Evolutionary conservation across 1,140 invertebrate genomes (phyloP), one percentile per base, ranked within the genome.

Genomic region (Bradysia coprophila): DNA sequence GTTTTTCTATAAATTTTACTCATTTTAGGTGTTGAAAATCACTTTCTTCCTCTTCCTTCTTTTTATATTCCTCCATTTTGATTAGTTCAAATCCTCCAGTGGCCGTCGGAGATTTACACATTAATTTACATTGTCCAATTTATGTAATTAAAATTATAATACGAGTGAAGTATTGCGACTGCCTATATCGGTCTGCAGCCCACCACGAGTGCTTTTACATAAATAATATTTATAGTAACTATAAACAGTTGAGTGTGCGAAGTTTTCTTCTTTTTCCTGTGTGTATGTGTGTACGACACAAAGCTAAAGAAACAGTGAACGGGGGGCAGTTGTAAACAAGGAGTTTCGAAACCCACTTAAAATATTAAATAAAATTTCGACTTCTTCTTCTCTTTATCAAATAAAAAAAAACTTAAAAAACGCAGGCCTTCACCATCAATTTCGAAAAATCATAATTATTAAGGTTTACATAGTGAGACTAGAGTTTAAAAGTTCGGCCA

Each of bases 401-500:
- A 28, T 36, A 36, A 36, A 36, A 9, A 9, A 16, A 11, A 6
- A 36, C n/a, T 5, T 6, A 36, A n/a, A 5, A 36, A 36, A 16
- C 9, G 33, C 18, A 36, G 9, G 15, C 9, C 15, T 36, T 36
- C 33, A 9, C 33, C 9, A 11, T 36, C 18, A 8, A 9, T 28
- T 28, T 28, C 24, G 13, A 28, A 28, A 28, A 31, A 9, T 9
- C n/a, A 31, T n/a, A 31, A n/a, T 8, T 9, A 31, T 9, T 31
- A 31, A 31, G n/a, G 9, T 36, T 36, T 36, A 31, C n/a, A 9
- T 31, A 28, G 34, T n/a, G 34, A 15, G 34, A 37, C n/a, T 37
- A 37, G 10, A 8, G 9, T n/a, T 28, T 49, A 51, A 47, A n/a
- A n/a, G 42, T 43, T 49, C 55, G 57, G 62, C 60, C 59, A 59